Evolutionary conservation across 2,113 vertebrate species (phyloP), one percentile per base, ranked within the genome.

Genomic region (Perccottus glenii): DNA sequence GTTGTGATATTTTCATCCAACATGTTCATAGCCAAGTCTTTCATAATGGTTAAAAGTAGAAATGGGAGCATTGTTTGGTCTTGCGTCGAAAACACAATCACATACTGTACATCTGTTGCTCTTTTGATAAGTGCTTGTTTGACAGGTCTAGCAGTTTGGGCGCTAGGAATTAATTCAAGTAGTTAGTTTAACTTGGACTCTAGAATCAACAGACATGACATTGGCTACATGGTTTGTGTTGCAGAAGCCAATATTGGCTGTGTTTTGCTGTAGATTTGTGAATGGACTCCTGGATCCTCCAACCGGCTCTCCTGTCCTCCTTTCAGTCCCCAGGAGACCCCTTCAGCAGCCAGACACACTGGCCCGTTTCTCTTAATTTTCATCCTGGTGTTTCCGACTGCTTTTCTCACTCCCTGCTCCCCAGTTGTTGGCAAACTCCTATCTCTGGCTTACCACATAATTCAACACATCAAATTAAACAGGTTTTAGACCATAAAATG

Each of bases 311-410:
- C 84, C 83, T 80, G 79, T 77, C 76, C 75, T 67, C 73, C 66
- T 69, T 73, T 61, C 32, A 33, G 9, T 88, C 87, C 87, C 77
- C n/a, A n/a, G 85, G 90, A 88, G 72, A 76, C 66, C 78, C 76
- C 75, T 75, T 64, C 58, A 82, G 77, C 76, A 82, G 80, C 70
- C 73, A 85, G 88, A 82, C 89, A 90, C 79, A 84, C 75, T 90
- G 84, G 82, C 91, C 90, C 84, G 88, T 79, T 90, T 90, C 40
- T n/a, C 16, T 58, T 9, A 15, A 14, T 50, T 15, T 50, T 19
- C n/a, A 19, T 50, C 16, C 48, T 16, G 8, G 7, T 6, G 5
- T 19, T n/a, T 50, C 48, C 48, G 19, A n/a, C 48, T 60, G 51
- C 60, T 72, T 76, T 62, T 59, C 47, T 67, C 38, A 35, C 52